These are phyloP conservation scores for Valencia hispanica DNA, from an alignment of 2,797 vertebrate genomes.

Conservation along the genomic window DNA sequence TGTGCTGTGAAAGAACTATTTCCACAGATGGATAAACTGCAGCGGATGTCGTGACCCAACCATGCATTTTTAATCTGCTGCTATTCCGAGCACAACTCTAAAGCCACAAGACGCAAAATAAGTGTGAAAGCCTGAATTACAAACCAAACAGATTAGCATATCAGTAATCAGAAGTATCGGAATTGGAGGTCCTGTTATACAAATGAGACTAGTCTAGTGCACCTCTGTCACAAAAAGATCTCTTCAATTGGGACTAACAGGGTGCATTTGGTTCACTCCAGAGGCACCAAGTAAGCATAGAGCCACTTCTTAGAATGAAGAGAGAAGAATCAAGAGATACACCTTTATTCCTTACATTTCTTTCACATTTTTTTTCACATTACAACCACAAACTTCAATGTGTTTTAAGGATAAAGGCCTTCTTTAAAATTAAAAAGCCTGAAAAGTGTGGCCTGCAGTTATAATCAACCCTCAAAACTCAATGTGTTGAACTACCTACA, in stretches of 20 bases:
- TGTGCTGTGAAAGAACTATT: background rate
- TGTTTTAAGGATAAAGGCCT: background rate
- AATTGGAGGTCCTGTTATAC: background rate
- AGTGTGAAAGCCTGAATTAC: constrained; percentile 5
- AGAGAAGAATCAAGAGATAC: background rate
- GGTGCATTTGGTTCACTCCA: background rate
- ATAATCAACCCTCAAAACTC: background rate
- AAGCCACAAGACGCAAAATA: constrained; percentile 19
- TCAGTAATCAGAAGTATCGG: background rate
- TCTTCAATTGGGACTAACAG: background rate
- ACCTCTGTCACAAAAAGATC: background rate
- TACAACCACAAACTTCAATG: background rate
- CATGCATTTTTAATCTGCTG: constrained; percentile 5
- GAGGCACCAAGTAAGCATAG: background rate
- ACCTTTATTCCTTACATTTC: too few species aligned
- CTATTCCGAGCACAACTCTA: background rate
- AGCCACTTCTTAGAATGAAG: background rate
- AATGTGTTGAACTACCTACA: background rate
- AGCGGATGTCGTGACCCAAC: background rate
- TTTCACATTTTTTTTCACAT: background rate
- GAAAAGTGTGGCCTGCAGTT: background rate
- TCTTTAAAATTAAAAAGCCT: background rate
- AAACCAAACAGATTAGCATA: background rate
- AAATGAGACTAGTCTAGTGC: background rate
- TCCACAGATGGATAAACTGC: background rate